These are phyloP conservation scores for Calliphora vicina DNA, from an alignment of 1,140 invertebrate species.

Conservation along the genomic window DNA sequence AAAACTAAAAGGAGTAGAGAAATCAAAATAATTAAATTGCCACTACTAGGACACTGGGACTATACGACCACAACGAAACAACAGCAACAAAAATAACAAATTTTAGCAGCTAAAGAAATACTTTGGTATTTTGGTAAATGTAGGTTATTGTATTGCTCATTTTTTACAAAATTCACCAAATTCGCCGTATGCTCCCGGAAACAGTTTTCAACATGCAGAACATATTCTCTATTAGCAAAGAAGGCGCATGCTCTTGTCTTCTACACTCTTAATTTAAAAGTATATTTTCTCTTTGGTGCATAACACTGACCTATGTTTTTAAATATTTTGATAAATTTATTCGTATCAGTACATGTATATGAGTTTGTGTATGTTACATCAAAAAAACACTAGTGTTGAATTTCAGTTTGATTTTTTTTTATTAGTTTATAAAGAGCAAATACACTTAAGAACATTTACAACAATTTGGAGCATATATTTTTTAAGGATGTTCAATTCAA, in stretches of 20 bases:
- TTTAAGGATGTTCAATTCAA: not conserved
- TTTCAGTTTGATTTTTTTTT: not conserved
- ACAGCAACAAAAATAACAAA: not conserved
- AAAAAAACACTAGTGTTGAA: not conserved
- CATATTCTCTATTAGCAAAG: too few relatives aligned
- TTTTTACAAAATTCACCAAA: not conserved
- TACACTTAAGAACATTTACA: not conserved
- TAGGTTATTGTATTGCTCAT: not conserved
- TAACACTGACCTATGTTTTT: not conserved
- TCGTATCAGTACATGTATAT: too few relatives aligned
- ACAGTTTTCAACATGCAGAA: not conserved
- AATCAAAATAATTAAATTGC: slow-evolving; percentile 14
- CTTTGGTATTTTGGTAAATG: not conserved
- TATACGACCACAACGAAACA: not conserved
- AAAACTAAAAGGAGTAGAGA: slow-evolving; percentile 6
- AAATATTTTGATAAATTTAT: not conserved
- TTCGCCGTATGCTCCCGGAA: not conserved
- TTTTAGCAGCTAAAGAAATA: not conserved
- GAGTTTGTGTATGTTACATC: too few relatives aligned
- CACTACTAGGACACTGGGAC: slow-evolving; percentile 1
- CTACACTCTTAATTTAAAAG: not conserved
- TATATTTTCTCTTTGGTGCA: not conserved
- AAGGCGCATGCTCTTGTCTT: not conserved
- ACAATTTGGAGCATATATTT: not conserved
- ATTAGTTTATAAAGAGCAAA: not conserved